Percentiles rank a stretch among this genome's conserved stretches.
Evolutionary conservation across 2,797 vertebrate species (phyloP).

Genomic region (Rhadinocentrus ornatus): DNA sequence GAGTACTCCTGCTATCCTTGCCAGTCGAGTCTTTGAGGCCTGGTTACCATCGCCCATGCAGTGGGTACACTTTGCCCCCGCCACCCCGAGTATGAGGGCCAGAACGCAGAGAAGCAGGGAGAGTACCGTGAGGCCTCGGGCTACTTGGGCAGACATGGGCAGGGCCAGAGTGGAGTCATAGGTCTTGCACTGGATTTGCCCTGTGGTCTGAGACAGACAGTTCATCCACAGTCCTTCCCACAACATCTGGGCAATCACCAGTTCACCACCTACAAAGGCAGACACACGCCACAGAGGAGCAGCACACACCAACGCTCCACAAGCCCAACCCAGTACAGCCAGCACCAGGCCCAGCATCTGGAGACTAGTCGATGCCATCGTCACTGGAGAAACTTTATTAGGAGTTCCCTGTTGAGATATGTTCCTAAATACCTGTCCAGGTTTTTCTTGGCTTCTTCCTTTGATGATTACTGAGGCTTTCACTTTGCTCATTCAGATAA

Average conservation of each 20-base stretch:
- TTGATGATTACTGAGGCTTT: neutral
- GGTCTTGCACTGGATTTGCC: conserved; percentile 94
- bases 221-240: conserved; percentile 98
- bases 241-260: conserved; percentile 88
- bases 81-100: conserved; percentile 73
- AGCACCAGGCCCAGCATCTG: conserved; percentile 91
- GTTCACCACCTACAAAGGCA: conserved; percentile 78
- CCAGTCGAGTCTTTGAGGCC: conserved; percentile 70
- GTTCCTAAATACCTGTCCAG: neutral
- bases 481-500: neutral
- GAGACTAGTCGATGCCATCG: conserved; percentile 91
- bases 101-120: conserved; percentile 78
- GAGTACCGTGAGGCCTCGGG: conserved; percentile 74
- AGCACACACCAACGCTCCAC: conserved; percentile 76
- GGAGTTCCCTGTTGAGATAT: neutral
- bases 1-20: conserved; percentile 59
- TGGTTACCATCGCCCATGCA: conserved; percentile 73
- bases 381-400: neutral
- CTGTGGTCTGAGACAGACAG: conserved; percentile 89
- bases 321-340: conserved; percentile 89
- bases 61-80: conserved; percentile 81
- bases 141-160: conserved; percentile 67
- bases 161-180: conserved; percentile 91
- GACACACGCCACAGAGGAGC: conserved; percentile 82
- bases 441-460: conserved; percentile 1